Percentiles rank a stretch among this genome's conserved stretches.
These are phyloP conservation scores for Octodon degus DNA, from an alignment of 2,113 vertebrate species.

Conservation along the genomic window DNA sequence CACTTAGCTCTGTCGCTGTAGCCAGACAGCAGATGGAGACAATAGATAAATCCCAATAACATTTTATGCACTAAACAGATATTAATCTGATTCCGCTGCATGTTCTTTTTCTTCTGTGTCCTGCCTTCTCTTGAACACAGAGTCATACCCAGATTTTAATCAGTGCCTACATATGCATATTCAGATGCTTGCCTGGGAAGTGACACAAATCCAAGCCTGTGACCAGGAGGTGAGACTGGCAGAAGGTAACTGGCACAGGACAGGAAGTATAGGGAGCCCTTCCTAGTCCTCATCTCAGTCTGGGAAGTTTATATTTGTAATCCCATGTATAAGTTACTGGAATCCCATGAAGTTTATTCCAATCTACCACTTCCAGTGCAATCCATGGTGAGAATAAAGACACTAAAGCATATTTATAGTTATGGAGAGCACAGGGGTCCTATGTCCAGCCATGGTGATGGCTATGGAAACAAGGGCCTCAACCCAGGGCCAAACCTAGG, in stretches of 20 bases:
- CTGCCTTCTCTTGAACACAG: not conserved
- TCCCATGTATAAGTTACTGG: too few relatives aligned
- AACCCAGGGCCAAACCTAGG: too few relatives aligned
- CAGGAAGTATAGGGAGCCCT: too few relatives aligned
- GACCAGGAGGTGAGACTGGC: not conserved
- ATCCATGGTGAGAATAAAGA: too few relatives aligned
- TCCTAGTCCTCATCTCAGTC: too few relatives aligned
- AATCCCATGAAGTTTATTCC: too few relatives aligned
- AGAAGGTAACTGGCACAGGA: not conserved
- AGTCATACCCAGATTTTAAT: not conserved
- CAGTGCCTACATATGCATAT: not conserved
- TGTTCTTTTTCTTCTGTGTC: not conserved
- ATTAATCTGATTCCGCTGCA: not conserved
- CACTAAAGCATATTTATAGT: too few relatives aligned
- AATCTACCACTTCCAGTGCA: too few relatives aligned
- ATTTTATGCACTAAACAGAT: constrained; percentile 24
- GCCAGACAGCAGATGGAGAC: not conserved
- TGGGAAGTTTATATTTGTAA: too few relatives aligned
- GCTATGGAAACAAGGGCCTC: too few relatives aligned
- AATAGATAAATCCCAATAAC: not conserved
- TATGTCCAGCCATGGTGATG: too few relatives aligned
- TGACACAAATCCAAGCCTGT: not conserved
- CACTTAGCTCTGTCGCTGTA: not conserved
- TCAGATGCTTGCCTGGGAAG: not conserved
- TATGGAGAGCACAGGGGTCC: too few relatives aligned